Evolutionary conservation across 2,113 vertebrate species (phyloP), one percentile per base, ranked within the genome.

Genomic region (Callospermophilus lateralis): DNA sequence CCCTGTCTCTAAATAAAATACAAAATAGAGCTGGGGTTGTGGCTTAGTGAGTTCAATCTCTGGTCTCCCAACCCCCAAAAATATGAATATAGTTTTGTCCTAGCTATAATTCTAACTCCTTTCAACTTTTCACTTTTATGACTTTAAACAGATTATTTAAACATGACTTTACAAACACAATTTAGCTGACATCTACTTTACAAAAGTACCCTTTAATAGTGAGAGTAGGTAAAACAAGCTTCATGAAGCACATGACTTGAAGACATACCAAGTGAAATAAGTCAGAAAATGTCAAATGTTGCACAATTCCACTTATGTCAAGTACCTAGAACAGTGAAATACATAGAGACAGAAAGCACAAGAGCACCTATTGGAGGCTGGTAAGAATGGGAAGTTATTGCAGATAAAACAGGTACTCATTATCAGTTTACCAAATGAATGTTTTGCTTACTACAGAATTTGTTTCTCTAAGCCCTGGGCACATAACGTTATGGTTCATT

Each of bases 351-450:
- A 85, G 65, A 74, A 68, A 85, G 55, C 28, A 94, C 61, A 88
- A 58, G 10, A 67, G 65, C 63, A 42, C n/a, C 70, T 89, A 85
- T 11, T 55, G 30, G n/a, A 61, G 45, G 45, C n/a, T 85, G 24
- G 28, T n/a, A 10, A 61, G 8, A 58, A 53, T 4, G 32, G 22
- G 10, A 26, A 80, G 74, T 34, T 89, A 78, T 24, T 84, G 61
- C 0, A 78, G 61, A 85, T 12, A 37, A 55, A 91, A 89, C 4
- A 87, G 37, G 58, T 26, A 65, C 58, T 83, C 72, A 67, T 17
- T 63, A 92, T 58, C 17, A 80, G 95, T 95, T 88, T 74, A 81
- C 28, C 45, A 30, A 95, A 53, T 80, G 19, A 93, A 80, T 80
- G 34, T 39, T 45, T 11, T 96, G 13, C 61, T 67, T 51, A 78